These are phyloP conservation scores for Cerastoderma edule DNA, from an alignment of 2,888 invertebrate species.

Conservation along the genomic window DNA sequence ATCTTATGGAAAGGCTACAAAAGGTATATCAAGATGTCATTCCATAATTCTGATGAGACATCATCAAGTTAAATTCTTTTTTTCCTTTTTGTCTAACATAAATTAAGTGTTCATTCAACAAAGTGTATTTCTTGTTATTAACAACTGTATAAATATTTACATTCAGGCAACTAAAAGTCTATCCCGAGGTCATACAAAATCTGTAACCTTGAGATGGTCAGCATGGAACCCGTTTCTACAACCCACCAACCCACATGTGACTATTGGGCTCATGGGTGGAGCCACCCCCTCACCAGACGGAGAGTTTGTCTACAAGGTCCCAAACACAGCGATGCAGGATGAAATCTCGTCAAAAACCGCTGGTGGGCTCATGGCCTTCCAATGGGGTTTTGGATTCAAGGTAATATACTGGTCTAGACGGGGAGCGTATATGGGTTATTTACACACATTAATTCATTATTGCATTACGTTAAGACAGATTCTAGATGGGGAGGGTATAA, in stretches of 20 bases:
- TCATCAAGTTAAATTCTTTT: no score
- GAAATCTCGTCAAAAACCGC: conserved; percentile 65
- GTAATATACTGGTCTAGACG: conserved; percentile 36
- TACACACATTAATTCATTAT: no score
- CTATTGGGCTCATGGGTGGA: conserved; percentile 81
- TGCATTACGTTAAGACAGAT: no score
- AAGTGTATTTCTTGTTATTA: no score
- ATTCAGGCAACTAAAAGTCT: conserved; percentile 55
- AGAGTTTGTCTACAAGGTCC: conserved; percentile 82
- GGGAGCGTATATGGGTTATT: no score
- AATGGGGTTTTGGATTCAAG: conserved; percentile 68
- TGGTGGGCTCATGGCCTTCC: conserved; percentile 73
- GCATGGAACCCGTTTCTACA: conserved; percentile 84
- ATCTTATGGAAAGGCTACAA: no score
- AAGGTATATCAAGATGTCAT: no score
- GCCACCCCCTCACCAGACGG: conserved; percentile 83
- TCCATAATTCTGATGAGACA: no score
- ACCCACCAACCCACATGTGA: conserved; percentile 68
- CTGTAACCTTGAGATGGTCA: conserved; percentile 83
- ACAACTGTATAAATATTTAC: background rate
- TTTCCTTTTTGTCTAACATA: no score
- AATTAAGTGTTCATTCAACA: no score
- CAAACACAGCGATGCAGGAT: conserved; percentile 76
- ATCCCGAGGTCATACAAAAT: conserved; percentile 71
- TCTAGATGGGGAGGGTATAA: no score